A percentile compares a stretch with the other conserved stretches of the same genome.
These are phyloP conservation scores for Alexandromys fortis DNA, from an alignment of 2,113 vertebrate species.

Conservation along the genomic window DNA sequence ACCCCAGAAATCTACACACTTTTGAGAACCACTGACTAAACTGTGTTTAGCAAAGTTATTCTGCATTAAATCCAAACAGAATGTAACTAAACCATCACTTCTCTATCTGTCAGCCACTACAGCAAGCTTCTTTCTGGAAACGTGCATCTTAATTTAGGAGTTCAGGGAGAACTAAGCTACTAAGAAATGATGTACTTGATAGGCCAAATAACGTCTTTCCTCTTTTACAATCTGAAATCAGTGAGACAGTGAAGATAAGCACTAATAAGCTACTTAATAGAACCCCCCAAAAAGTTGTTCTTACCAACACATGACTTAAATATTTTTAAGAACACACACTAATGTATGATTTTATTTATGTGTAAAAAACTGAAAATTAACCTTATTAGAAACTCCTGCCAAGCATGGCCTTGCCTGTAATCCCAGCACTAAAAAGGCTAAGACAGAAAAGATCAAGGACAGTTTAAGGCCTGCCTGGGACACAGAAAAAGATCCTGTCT, in stretches of 20 bases:
- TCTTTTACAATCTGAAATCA: slow-evolving; percentile 38
- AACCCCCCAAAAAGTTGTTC: neutral
- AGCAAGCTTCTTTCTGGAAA: slow-evolving; percentile 32
- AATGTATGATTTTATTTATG: slow-evolving; percentile 23
- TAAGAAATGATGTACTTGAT: slow-evolving; percentile 12
- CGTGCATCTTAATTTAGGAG: neutral
- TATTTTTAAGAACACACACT: slow-evolving; percentile 3
- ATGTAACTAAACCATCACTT: slow-evolving; percentile 9
- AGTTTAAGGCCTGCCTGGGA: no score
- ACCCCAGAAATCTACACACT: neutral
- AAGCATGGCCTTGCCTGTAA: neutral
- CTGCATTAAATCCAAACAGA: neutral
- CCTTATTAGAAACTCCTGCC: slow-evolving; percentile 21
- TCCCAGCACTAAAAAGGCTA: neutral
- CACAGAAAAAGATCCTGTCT: neutral
- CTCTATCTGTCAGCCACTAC: neutral
- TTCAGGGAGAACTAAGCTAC: neutral
- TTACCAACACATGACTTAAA: neutral
- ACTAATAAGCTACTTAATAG: slow-evolving; percentile 2
- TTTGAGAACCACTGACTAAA: neutral
- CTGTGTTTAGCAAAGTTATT: neutral
- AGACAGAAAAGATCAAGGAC: neutral
- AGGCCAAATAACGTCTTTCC: slow-evolving; percentile 6
- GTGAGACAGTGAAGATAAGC: neutral
- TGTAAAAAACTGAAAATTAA: slow-evolving; percentile 36